phyloP scores from a whole-genome alignment of 2,888 invertebrate species.

The Epirrhoe tristata region DNA sequence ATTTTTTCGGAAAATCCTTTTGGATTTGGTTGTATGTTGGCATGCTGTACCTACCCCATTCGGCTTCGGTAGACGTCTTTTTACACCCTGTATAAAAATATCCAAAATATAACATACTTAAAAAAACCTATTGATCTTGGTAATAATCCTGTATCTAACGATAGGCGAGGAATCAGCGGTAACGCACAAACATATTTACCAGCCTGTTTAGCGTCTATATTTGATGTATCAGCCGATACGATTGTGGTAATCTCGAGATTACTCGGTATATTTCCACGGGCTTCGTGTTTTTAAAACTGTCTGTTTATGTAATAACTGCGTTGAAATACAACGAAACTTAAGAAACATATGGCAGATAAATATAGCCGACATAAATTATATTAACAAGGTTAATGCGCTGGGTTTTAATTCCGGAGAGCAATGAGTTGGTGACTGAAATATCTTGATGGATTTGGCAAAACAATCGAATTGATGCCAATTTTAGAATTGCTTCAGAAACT shows the following conservation, averaged over 20 bases:
- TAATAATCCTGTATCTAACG: not conserved
- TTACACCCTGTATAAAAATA: no score
- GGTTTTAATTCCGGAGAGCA: constrained; percentile 21
- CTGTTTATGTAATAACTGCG: constrained; percentile 48
- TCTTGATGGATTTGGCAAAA: not conserved
- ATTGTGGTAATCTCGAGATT: constrained; percentile 50
- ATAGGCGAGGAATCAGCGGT: constrained; percentile 11
- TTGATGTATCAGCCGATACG: constrained; percentile 43
- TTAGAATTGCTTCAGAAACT: not conserved
- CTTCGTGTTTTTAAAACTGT: constrained; percentile 45
- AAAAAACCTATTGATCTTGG: no score
- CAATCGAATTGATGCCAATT: not conserved
- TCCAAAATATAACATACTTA: no score
- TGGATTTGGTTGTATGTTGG: no score
- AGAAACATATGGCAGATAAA: constrained; percentile 36
- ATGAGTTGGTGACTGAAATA: constrained; percentile 2
- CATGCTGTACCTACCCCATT: no score
- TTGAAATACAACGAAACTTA: constrained; percentile 47
- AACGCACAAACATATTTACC: constrained; percentile 51
- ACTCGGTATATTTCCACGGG: constrained; percentile 54
- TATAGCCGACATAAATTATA: constrained; percentile 33
- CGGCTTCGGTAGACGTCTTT: no score
- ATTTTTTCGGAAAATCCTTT: no score
- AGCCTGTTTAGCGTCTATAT: constrained; percentile 49
- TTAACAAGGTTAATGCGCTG: constrained; percentile 43